phyloP scores from a whole-genome alignment of 2,888 invertebrate genomes.

The Leptogaster cylindrica region DNA sequence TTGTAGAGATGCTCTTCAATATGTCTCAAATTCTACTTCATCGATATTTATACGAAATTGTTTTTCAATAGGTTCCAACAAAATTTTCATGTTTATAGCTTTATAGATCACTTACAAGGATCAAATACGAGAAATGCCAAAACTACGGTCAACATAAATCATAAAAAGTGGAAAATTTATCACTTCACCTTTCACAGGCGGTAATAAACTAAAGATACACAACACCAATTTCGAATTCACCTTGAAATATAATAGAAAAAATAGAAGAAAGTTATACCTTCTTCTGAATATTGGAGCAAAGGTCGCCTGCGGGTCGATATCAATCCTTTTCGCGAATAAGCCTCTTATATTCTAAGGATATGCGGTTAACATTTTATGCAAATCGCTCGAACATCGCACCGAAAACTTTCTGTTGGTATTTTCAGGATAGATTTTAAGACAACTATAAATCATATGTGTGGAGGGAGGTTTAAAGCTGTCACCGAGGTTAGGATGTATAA shows the following conservation, averaged over 20 bases:
- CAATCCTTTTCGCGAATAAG: not conserved
- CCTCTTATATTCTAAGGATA: slow-evolving; percentile 17
- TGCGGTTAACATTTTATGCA: slow-evolving; percentile 39
- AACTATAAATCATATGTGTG: slow-evolving; percentile 18
- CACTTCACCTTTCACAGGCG: slow-evolving; percentile 7
- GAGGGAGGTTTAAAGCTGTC: no score
- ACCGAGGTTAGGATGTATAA: no score
- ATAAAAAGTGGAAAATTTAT: slow-evolving; percentile 9
- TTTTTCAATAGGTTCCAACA: no score
- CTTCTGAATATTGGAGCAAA: slow-evolving; percentile 3
- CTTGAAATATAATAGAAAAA: slow-evolving; percentile 6
- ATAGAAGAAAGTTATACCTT: slow-evolving; percentile 9
- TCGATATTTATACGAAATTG: no score
- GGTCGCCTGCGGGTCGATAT: slow-evolving; percentile 4
- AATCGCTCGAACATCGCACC: slow-evolving; percentile 26
- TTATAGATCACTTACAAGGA: no score
- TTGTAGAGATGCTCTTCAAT: no score
- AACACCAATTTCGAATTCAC: not conserved
- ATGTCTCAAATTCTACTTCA: no score
- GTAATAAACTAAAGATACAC: slow-evolving; percentile 5
- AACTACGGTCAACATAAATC: slow-evolving; percentile 30
- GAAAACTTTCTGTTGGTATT: slow-evolving; percentile 26
- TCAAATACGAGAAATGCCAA: not conserved
- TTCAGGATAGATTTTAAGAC: slow-evolving; percentile 27
- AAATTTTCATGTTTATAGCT: no score